Conservation (phyloP, 1,140 invertebrate species). For the Oryctes rhinoceros region DNA sequence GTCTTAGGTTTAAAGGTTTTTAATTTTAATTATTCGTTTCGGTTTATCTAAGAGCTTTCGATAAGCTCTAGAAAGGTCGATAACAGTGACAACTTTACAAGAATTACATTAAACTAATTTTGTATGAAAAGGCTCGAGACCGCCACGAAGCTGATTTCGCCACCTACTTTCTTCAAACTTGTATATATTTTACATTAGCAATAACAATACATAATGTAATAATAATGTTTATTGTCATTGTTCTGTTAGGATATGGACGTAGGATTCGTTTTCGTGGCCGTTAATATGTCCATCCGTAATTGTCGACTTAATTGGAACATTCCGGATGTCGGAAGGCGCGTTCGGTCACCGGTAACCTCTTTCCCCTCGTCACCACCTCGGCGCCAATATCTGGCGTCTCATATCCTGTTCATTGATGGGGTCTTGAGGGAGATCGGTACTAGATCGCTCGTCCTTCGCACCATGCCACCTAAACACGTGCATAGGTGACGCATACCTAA, state of each 20-base stretch:
- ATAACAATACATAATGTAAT: too few relatives aligned
- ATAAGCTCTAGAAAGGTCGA: too few relatives aligned
- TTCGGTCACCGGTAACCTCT: neutral
- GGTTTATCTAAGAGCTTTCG: too few relatives aligned
- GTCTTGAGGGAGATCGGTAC: neutral
- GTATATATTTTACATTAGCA: too few relatives aligned
- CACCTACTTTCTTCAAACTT: too few relatives aligned
- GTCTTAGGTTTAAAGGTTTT: too few relatives aligned
- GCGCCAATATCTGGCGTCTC: slow-evolving; percentile 2
- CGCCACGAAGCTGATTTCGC: too few relatives aligned
- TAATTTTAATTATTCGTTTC: too few relatives aligned
- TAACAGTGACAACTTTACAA: too few relatives aligned
- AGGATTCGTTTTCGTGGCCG: neutral
- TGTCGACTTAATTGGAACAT: slow-evolving; percentile 26
- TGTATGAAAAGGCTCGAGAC: too few relatives aligned
- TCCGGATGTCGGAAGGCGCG: neutral
- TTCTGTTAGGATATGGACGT: neutral
- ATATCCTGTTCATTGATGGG: slow-evolving; percentile 18
- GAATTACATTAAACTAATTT: too few relatives aligned
- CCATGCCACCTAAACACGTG: neutral
- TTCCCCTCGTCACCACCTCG: neutral
- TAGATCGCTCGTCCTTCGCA: neutral
- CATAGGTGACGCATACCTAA: neutral
- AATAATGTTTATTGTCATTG: too few relatives aligned
- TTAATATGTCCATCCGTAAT: neutral